phyloP scores from a whole-genome alignment of 1,140 invertebrate genomes.

The Drosophila funebris region DNA sequence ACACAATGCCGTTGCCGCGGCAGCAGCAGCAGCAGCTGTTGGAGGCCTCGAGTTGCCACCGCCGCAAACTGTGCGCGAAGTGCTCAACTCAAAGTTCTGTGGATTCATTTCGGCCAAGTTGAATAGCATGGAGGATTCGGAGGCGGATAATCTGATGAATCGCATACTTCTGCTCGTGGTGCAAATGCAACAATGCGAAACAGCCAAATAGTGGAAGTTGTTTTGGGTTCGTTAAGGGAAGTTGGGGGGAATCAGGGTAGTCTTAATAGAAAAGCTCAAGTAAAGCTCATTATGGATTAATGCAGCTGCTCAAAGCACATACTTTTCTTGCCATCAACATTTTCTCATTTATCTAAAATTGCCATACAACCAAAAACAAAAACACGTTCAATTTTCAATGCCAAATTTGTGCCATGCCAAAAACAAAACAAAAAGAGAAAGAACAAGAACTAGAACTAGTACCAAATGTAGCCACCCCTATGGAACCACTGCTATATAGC shows the following conservation, averaged over 20 bases:
- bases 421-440: too few species aligned
- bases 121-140: constrained; percentile 81
- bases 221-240: neutral
- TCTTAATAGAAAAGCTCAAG: constrained; percentile 24
- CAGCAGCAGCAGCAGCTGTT: constrained; percentile 6
- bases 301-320: constrained; percentile 54
- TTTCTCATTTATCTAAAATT: constrained; percentile 25
- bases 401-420: constrained; percentile 80
- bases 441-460: constrained; percentile 39
- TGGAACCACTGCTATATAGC: constrained; percentile 18
- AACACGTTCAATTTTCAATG: constrained; percentile 46
- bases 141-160: constrained; percentile 83
- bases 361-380: constrained; percentile 43
- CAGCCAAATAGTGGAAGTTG: constrained; percentile 40
- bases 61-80: constrained; percentile 78
- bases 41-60: constrained; percentile 63
- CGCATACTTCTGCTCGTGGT: constrained; percentile 77
- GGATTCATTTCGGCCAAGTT: constrained; percentile 81
- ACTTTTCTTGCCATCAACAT: constrained; percentile 35
- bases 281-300: constrained; percentile 55
- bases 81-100: constrained; percentile 79
- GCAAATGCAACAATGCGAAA: constrained; percentile 70
- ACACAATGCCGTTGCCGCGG: constrained; percentile 43
- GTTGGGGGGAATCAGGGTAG: constrained; percentile 2
- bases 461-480: constrained; percentile 24